phyloP scores from a whole-genome alignment of 1,140 invertebrate genomes.

The Adelges cooleyi region DNA sequence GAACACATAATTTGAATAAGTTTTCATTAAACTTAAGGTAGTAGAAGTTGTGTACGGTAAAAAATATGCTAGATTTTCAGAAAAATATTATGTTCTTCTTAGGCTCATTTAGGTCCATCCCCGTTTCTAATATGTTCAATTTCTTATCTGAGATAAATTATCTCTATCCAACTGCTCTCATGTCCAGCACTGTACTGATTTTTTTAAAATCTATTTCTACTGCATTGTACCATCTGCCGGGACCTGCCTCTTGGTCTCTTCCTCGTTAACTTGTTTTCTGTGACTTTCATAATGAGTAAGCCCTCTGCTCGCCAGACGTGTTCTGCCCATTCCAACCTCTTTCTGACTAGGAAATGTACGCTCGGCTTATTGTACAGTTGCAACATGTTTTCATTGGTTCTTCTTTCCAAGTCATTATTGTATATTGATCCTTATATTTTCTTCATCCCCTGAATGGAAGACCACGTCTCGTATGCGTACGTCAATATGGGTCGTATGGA shows the following conservation, averaged over 20 bases:
- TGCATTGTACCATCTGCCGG: no score
- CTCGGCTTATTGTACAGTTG: background rate
- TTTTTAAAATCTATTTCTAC: no score
- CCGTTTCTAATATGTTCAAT: no score
- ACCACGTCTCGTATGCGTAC: constrained; percentile 29
- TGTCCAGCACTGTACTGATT: no score
- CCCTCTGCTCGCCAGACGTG: background rate
- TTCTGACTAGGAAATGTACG: background rate
- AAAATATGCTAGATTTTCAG: no score
- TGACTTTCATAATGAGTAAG: background rate
- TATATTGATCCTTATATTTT: constrained; percentile 23
- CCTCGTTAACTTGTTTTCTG: background rate
- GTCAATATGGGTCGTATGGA: constrained; percentile 18
- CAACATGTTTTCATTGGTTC: background rate
- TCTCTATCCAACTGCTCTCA: no score
- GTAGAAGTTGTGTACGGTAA: no score
- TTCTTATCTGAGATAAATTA: no score
- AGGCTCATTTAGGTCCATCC: no score
- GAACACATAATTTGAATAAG: no score
- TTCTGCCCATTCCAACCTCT: background rate
- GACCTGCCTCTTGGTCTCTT: background rate
- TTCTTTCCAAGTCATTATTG: constrained; percentile 9
- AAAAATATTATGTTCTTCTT: no score
- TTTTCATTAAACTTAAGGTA: no score
- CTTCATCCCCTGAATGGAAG: constrained; percentile 6